Conservation (phyloP, 2,888 invertebrate species). For the Drosophila colorata region DNA sequence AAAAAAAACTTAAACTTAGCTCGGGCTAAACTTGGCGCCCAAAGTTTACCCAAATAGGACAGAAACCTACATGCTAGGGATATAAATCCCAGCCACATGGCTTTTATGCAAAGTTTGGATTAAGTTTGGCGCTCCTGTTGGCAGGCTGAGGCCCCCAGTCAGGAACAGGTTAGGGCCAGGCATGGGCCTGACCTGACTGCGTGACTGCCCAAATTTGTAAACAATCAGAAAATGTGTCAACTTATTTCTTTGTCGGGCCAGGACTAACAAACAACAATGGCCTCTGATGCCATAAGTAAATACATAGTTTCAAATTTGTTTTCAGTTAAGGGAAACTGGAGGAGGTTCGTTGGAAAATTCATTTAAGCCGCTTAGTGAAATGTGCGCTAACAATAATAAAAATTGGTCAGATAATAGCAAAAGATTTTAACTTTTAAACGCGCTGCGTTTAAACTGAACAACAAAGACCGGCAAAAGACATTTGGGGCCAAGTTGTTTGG, state of each 20-base stretch:
- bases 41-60: constrained; percentile 58
- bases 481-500: background rate
- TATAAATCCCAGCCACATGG: constrained; percentile 74
- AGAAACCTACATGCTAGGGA: constrained; percentile 56
- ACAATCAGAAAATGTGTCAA: constrained; percentile 79
- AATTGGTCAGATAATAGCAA: constrained; percentile 58
- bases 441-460: constrained; percentile 48
- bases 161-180: constrained; percentile 14
- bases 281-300: constrained; percentile 74
- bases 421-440: constrained; percentile 63
- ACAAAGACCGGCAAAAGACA: constrained; percentile 8
- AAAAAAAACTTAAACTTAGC: constrained; percentile 38
- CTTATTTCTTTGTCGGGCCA: constrained; percentile 62
- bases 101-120: constrained; percentile 78
- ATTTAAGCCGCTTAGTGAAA: constrained; percentile 75
- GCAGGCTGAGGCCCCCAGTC: constrained; percentile 21
- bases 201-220: constrained; percentile 76
- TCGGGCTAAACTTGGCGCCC: constrained; percentile 19
- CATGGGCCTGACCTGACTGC: constrained; percentile 33
- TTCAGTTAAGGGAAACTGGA: constrained; percentile 17
- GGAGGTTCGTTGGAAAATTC: constrained; percentile 55
- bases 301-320: constrained; percentile 77
- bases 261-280: constrained; percentile 60
- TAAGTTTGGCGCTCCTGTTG: constrained; percentile 61
- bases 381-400: constrained; percentile 65